Evolutionary conservation across 2,888 invertebrate species (phyloP), one percentile per base, ranked within the genome.

Genomic region (Phengaris arion): DNA sequence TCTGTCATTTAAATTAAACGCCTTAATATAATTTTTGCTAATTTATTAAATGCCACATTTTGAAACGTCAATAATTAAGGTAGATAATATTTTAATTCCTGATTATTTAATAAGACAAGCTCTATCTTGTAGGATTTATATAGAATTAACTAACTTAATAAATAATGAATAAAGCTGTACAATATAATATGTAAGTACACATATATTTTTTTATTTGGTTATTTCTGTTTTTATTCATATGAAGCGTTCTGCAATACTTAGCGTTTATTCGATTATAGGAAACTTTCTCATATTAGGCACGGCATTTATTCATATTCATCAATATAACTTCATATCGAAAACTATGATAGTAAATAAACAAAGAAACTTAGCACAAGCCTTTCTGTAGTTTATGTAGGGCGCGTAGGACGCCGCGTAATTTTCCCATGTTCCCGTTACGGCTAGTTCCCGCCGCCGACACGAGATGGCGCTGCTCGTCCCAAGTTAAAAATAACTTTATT

Each of bases 381-480:
- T 54, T 13, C 73, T 55, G 2, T 48, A 48, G 8, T 6, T 45
- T 74, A 55, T 13, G 46, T 69, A 15, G 46, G 69, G n/a, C 48
- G 48, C 69, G 69, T 69, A 48, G 69, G 69, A 69, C 48, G 69
- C 9, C 46, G 9, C 46, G 15, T 48, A 48, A 48, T 72, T 72
- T 72, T 72, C 51, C 54, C 72, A 54, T 69, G 69, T 69, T 69
- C 69, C 48, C 69, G 13, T 48, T 69, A 8, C 68, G 46, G 5
- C n/a, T 70, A 73, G 72, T 80, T 77, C 64, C 68, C 13, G 13
- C 8, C 22, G 68, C 8, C n/a, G 59, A 12, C 52, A 78, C 82
- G 75, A 90, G 90, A 90, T 90, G 89, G 88, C 88, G 88, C 79
- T 86, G 81, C 81, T 78, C 77, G 84, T 82, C 35, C 35, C 74